Evolutionary conservation across 2,113 vertebrate species (phyloP), one percentile per base, ranked within the genome.

Genomic region (Labeo catla): DNA sequence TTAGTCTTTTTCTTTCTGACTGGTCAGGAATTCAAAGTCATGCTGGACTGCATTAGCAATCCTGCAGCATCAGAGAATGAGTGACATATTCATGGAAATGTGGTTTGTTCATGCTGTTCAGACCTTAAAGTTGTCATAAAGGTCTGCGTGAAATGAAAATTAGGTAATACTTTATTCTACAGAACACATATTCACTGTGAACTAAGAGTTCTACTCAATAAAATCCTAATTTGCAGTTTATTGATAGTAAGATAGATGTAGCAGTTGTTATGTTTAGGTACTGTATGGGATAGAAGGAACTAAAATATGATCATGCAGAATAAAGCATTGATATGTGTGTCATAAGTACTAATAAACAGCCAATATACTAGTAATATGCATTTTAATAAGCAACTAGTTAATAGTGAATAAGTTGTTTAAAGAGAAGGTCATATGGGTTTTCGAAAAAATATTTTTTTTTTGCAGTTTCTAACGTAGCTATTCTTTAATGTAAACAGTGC

Each of bases 21-120:
- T 76, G 21, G 45, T 76, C 21, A 15, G 21, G n/a, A 28, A 76
- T 76, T 76, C 72, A 76, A 50, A 76, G 45, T 76, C 72, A 76
- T 49, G 72, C 13, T 76, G 45, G n/a, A 76, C 45, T 8, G 43
- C 72, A 76, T 76, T 50, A 76, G n/a, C n/a, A 49, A 28, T 5
- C n/a, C 72, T 49, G 72, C 45, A 28, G 72, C 45, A 15, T 76
- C 21, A 76, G 4, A 1, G 45, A 6, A 6, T 50, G 45, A n/a
- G n/a, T 76, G n/a, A 23, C n/a, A 76, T 50, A 49, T 76, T 50
- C 12, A 49, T 49, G 6, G 1, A 74, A 74, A 74, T 28, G 21
- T 7, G 72, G 11, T 50, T 47, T 49, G 2, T 49, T 49, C 12
- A 6, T 76, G 45, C 45, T 76, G n/a, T 8, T 76, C 72, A 76